Percentiles rank a stretch among this genome's conserved stretches.
Evolutionary conservation across 1,140 invertebrate genomes (phyloP).

Genomic region (Apis florea): DNA sequence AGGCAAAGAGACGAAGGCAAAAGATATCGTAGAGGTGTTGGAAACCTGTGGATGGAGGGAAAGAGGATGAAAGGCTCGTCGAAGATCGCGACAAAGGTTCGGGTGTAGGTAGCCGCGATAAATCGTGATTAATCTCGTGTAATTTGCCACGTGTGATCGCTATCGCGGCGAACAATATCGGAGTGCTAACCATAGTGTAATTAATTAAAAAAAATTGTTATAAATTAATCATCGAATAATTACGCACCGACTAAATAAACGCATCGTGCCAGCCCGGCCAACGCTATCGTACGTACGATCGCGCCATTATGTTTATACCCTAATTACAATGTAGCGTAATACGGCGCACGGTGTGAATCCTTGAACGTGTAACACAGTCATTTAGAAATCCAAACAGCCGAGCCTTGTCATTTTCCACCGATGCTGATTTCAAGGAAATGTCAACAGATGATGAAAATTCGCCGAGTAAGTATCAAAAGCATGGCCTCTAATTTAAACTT

Average conservation of each 20-base stretch:
- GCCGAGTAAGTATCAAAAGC: too few species aligned
- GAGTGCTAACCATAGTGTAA: constrained; percentile 50
- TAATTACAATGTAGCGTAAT: constrained; percentile 61
- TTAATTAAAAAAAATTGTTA: constrained; percentile 59
- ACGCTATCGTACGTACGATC: constrained; percentile 55
- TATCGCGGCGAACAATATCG: constrained; percentile 37
- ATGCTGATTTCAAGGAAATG: neutral
- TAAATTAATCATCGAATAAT: constrained; percentile 64
- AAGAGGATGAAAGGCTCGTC: neutral
- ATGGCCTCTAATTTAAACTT: too few species aligned
- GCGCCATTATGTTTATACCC: constrained; percentile 65
- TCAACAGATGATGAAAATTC: neutral
- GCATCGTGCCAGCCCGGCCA: constrained; percentile 51
- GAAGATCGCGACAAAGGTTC: constrained; percentile 8
- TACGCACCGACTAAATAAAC: constrained; percentile 55
- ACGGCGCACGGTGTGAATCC: constrained; percentile 37
- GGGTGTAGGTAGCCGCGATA: constrained; percentile 10
- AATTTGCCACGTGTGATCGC: constrained; percentile 28
- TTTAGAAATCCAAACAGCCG: constrained; percentile 37
- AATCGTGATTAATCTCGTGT: constrained; percentile 30
- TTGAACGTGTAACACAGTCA: constrained; percentile 45
- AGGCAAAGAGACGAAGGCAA: neutral
- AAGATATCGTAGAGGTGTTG: too few species aligned
- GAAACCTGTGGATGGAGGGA: too few species aligned
- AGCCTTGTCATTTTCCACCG: constrained; percentile 41